Evolutionary conservation across 2,888 invertebrate genomes (phyloP).

Genomic region (Apotomis betuletana): DNA sequence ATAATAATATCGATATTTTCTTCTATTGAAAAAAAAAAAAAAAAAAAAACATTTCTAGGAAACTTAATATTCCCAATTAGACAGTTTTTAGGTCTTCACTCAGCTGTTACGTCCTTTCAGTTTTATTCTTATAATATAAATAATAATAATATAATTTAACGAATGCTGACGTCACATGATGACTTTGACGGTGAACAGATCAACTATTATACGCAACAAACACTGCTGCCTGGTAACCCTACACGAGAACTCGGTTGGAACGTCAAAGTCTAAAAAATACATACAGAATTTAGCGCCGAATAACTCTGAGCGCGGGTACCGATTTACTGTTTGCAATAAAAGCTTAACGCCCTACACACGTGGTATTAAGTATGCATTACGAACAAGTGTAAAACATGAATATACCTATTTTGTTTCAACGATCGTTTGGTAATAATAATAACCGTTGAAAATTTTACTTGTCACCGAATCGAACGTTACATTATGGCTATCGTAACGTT

Average conservation of each 20-base stretch:
- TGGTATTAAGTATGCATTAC: constrained; percentile 9
- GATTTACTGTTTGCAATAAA: constrained; percentile 19
- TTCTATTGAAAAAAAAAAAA: too few species aligned
- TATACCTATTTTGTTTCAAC: not conserved
- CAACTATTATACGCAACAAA: not conserved
- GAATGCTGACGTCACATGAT: too few species aligned
- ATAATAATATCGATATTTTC: too few species aligned
- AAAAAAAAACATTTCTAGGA: too few species aligned
- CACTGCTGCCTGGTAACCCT: not conserved
- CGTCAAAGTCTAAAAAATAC: constrained; percentile 32
- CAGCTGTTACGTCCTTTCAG: too few species aligned
- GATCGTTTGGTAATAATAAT: not conserved
- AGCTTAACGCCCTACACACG: constrained; percentile 7
- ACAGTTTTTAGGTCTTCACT: too few species aligned
- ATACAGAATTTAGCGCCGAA: constrained; percentile 28
- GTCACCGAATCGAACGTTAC: not conserved
- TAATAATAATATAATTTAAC: too few species aligned
- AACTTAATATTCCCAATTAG: too few species aligned
- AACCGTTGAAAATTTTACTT: not conserved
- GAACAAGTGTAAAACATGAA: constrained; percentile 9
- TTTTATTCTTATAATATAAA: too few species aligned
- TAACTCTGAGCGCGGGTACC: constrained; percentile 11
- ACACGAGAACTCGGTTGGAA: not conserved
- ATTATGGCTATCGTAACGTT: too few species aligned
- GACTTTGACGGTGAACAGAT: too few species aligned